A percentile compares a stretch with the other conserved stretches of the same genome.
Conservation (phyloP, 2,888 invertebrate genomes). For the Dicranocentrus wangi region DNA sequence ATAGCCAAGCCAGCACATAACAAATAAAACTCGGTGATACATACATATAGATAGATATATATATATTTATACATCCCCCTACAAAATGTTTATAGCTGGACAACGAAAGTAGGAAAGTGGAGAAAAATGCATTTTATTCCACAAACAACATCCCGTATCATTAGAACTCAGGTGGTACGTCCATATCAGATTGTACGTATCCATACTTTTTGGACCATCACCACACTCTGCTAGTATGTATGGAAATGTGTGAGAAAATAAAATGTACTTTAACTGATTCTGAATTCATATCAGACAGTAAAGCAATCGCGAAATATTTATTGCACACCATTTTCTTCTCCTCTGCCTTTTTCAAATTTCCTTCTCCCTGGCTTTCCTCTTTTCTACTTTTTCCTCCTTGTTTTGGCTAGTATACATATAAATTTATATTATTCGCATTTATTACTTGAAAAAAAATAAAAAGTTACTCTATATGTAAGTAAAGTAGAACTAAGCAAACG, state of each 20-base stretch:
- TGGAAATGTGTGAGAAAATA: constrained; percentile 57
- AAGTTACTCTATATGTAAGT: constrained; percentile 35
- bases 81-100: constrained; percentile 1
- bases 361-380: constrained; percentile 52
- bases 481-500: constrained; percentile 34
- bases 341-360: constrained; percentile 53
- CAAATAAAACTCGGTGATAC: neutral
- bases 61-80: neutral
- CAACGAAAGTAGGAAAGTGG: constrained; percentile 5
- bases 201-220: neutral
- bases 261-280: constrained; percentile 67
- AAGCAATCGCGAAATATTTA: constrained; percentile 72
- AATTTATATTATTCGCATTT: constrained; percentile 59
- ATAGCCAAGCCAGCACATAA: neutral
- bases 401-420: constrained; percentile 32
- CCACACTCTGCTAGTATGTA: constrained; percentile 21
- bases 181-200: neutral
- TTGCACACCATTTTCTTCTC: constrained; percentile 70
- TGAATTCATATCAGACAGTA: constrained; percentile 72
- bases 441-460: constrained; percentile 55
- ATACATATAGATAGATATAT: no score
- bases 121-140: constrained; percentile 43
- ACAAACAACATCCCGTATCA: constrained; percentile 28
- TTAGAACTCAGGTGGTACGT: constrained; percentile 41
- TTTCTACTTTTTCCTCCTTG: neutral